Conservation (phyloP, 2,797 vertebrate genomes). For the Poeciliopsis infans region DNA sequence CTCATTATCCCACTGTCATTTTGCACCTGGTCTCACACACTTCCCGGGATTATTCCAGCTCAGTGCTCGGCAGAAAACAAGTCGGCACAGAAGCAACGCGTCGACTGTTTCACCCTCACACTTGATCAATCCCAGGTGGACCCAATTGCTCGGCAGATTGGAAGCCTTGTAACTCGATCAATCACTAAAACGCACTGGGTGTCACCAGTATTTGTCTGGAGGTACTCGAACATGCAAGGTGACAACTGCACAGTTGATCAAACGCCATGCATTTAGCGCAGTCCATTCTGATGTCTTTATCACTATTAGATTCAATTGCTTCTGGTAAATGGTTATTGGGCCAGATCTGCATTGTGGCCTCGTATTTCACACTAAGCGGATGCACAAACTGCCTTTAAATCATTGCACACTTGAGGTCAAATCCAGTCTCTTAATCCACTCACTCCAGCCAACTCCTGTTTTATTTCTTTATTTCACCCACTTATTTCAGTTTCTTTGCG, state of each 20-base stretch:
- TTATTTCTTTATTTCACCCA: background rate
- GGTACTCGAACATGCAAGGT: background rate
- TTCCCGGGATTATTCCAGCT: background rate
- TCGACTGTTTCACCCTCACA: background rate
- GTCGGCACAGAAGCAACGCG: too few species aligned
- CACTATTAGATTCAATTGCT: background rate
- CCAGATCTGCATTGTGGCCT: background rate
- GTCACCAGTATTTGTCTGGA: background rate
- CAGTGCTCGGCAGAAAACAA: background rate
- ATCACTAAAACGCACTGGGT: background rate
- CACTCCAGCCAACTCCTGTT: background rate
- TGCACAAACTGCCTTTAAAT: background rate
- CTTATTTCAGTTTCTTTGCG: too few species aligned
- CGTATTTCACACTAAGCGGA: background rate
- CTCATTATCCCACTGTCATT: background rate
- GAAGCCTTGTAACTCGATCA: background rate
- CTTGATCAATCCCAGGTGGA: background rate
- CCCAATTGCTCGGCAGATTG: background rate
- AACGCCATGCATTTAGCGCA: background rate
- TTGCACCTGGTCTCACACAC: background rate
- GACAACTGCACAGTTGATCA: background rate
- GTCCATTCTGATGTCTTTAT: constrained; percentile 2
- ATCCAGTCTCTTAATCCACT: background rate
- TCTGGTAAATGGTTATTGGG: background rate
- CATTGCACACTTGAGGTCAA: background rate